Base-by-base conservation (phyloP, 2,113 vertebrate genomes). In the Anarrhichthys ocellatus region DNA sequence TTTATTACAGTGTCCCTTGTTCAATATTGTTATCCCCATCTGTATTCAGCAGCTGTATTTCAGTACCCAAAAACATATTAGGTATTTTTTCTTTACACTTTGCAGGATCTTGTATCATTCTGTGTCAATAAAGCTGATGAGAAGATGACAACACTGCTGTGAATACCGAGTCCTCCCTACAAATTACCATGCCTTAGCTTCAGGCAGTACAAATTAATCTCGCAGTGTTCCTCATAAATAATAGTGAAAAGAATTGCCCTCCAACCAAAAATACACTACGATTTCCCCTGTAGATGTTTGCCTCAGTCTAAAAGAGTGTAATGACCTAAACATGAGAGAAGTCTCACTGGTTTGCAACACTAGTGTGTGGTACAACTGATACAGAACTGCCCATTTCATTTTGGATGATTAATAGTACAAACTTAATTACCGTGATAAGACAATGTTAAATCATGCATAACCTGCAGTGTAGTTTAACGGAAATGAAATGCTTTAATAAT, bases 131-230 rank as follows among this genome's bases (percentile, higher is more conserved):
- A 78, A 80, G 72, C 65, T 76, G 24, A 74, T 73, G 79, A 76
- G 14, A 54, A 65, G 71, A 71, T 87, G 58, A 79, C 58, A 88
- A 76, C 42, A 18, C 42, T 78, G 78, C 63, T 61, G 68, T 65
- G 84, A 88, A 87, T 88, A 78, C 58, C 4, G 14, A 76, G 40
- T 78, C 68, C 63, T 63, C 73, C 48, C 46, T 0, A 65, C 70
- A 74, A 65, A 83, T 78, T 73, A 75, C 64, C 58, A 32, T 27
- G 32, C 69, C 38, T 73, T 74, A 38, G 65, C 82, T 89, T 70
- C 73, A 68, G 65, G 81, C 83, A 58, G 40, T 63, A 63, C 54
- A 81, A 82, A 84, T 86, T 71, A 88, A 83, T 90, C 66, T 71
- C 3, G 24, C 68, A 42, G 22, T 69, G 34, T 64, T 84, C 77